phyloP scores from a whole-genome alignment of 1,140 invertebrate species.

The Zaprionus camerounensis region DNA sequence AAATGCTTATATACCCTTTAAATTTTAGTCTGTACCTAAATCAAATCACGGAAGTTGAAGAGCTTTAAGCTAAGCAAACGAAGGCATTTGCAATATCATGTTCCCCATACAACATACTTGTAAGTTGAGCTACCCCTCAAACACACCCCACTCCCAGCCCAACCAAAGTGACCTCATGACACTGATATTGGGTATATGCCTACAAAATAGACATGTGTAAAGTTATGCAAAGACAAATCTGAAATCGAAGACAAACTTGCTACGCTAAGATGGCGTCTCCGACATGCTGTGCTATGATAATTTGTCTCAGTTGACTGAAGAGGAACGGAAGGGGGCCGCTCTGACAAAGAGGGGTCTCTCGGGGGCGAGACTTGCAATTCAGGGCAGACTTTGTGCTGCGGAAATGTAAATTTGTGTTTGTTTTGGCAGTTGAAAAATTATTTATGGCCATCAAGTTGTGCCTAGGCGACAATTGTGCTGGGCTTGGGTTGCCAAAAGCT shows the following conservation, averaged over 20 bases:
- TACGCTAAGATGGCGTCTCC: background rate
- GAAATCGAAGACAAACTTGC: slow-evolving; percentile 4
- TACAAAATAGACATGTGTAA: background rate
- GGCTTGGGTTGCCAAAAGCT: slow-evolving; percentile 30
- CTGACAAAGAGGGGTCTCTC: too few species aligned
- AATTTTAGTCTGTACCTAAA: too few species aligned
- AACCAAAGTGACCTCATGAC: background rate
- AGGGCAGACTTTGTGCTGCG: slow-evolving; percentile 8
- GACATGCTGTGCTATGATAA: background rate
- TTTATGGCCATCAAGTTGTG: slow-evolving; percentile 47
- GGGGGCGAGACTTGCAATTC: background rate
- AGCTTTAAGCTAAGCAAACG: background rate
- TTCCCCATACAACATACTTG: background rate
- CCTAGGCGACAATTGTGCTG: slow-evolving; percentile 25
- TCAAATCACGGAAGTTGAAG: background rate
- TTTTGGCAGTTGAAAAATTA: slow-evolving; percentile 56
- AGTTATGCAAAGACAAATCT: background rate
- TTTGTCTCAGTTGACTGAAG: background rate
- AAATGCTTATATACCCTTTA: too few species aligned
- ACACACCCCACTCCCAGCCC: too few species aligned
- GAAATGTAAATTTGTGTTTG: slow-evolving; percentile 53
- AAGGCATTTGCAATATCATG: background rate
- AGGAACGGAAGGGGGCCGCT: too few species aligned
- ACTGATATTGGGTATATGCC: background rate
- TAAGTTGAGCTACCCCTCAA: too few species aligned